Conservation (phyloP, 2,888 invertebrate species). For the Tromatobia lineatoria region DNA sequence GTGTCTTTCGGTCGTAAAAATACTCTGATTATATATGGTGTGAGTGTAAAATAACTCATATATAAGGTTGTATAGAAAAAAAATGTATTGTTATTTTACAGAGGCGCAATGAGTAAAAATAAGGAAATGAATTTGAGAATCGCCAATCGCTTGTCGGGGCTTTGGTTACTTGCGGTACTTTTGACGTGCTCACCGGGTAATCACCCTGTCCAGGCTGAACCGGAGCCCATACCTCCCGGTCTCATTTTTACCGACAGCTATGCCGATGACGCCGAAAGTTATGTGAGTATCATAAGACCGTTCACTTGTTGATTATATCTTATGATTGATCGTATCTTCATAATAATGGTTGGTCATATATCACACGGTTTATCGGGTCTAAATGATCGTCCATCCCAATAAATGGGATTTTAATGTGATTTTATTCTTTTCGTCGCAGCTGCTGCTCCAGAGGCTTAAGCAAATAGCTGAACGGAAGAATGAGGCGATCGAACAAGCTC, state of each 20-base stretch:
- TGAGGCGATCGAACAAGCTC: conserved; percentile 77
- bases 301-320: background rate
- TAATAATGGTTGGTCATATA: no score
- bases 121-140: conserved; percentile 79
- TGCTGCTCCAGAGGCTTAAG: conserved; percentile 76
- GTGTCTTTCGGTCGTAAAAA: no score
- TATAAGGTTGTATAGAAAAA: no score
- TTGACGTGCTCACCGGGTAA: conserved; percentile 72
- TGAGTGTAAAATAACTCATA: no score
- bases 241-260: conserved; percentile 74
- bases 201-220: conserved; percentile 71
- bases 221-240: conserved; percentile 76
- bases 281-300: conserved; percentile 72
- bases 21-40: no score
- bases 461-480: conserved; percentile 76
- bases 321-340: background rate
- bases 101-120: conserved; percentile 53
- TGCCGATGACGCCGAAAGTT: conserved; percentile 74
- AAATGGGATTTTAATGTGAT: background rate
- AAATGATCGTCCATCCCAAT: background rate
- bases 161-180: conserved; percentile 77
- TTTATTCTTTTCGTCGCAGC: conserved; percentile 47
- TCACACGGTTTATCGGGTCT: background rate
- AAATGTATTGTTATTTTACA: conserved; percentile 40
- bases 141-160: conserved; percentile 71